These are phyloP conservation scores for Drosophila affinis DNA, from an alignment of 2,888 invertebrate genomes.

Conservation along the genomic window DNA sequence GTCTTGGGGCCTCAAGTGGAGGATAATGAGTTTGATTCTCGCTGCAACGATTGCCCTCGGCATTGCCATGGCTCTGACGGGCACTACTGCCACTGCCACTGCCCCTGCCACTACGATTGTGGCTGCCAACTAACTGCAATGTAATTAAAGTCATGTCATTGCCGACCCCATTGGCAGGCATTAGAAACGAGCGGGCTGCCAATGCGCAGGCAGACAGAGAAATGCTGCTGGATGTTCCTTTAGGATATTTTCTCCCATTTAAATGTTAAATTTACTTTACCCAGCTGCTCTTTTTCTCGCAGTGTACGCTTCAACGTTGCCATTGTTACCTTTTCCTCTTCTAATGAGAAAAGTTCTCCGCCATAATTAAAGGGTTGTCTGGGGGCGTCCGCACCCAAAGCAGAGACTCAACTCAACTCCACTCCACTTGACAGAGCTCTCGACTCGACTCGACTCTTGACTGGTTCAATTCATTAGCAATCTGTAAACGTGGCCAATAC, in stretches of 20 bases:
- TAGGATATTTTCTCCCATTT: neutral
- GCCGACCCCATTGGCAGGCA: conserved; percentile 55
- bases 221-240: neutral
- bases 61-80: conserved; percentile 10
- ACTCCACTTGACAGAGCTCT: neutral
- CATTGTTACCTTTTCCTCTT: conserved; percentile 38
- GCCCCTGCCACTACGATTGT: conserved; percentile 1
- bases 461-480: conserved; percentile 42
- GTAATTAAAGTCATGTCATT: conserved; percentile 75
- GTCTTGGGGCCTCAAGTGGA: conserved; percentile 67
- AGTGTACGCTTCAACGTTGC: conserved; percentile 27
- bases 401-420: conserved; percentile 24
- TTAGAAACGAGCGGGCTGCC: conserved; percentile 28
- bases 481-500: conserved; percentile 49
- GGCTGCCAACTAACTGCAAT: conserved; percentile 58
- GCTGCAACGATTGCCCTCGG: conserved; percentile 39
- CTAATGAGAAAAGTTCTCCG: conserved; percentile 57
- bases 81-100: neutral
- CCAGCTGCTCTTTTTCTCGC: conserved; percentile 3
- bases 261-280: neutral
- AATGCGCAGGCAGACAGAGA: neutral
- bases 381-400: conserved; percentile 15
- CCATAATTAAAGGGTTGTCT: conserved; percentile 61
- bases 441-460: conserved; percentile 16
- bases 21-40: conserved; percentile 63